These are phyloP conservation scores for Drosophila grimshawi DNA, from an alignment of 1,140 invertebrate species.

Conservation along the genomic window DNA sequence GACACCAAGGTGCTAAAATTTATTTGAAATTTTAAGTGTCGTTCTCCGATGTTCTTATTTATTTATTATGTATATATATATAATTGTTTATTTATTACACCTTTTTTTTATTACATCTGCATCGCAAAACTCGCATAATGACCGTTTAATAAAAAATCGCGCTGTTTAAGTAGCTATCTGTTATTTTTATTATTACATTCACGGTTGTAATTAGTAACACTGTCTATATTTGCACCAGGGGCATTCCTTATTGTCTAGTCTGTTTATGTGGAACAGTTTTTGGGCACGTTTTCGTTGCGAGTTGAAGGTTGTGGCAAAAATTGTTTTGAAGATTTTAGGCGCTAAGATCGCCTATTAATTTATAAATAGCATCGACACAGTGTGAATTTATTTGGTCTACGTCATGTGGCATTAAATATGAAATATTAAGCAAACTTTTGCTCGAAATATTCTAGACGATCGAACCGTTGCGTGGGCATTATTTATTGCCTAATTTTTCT, in stretches of 20 bases:
- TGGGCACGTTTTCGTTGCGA: not conserved
- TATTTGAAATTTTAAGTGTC: no score
- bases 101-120: no score
- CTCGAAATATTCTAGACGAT: slow-evolving; percentile 6
- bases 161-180: no score
- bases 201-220: no score
- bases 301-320: not conserved
- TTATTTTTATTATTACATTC: no score
- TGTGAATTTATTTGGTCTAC: slow-evolving; percentile 31
- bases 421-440: not conserved
- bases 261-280: not conserved
- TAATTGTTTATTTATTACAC: no score
- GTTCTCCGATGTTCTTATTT: no score
- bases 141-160: no score
- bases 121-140: no score
- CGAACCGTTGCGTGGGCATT: slow-evolving; percentile 13
- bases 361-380: slow-evolving; percentile 17
- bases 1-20: no score
- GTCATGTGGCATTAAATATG: slow-evolving; percentile 17
- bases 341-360: not conserved
- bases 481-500: slow-evolving; percentile 25
- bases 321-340: not conserved
- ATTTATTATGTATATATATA: no score
- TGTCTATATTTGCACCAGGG: no score
- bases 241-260: not conserved